These are phyloP conservation scores for Drosophila stalkeri DNA, from an alignment of 2,888 invertebrate genomes.

Conservation along the genomic window DNA sequence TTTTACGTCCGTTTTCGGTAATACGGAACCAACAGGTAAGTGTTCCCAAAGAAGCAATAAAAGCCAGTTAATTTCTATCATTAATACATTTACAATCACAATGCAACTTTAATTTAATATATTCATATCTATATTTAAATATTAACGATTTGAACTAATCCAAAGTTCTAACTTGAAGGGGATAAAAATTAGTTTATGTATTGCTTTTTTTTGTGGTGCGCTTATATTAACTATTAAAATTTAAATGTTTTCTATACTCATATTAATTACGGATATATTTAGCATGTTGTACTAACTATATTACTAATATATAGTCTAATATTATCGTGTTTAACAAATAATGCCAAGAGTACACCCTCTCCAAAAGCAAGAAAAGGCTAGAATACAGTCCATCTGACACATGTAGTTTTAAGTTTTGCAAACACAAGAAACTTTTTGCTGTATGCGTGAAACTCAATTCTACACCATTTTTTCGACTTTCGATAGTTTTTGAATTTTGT, in stretches of 20 bases:
- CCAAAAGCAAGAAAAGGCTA: slow-evolving; percentile 13
- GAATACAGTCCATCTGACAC: slow-evolving; percentile 9
- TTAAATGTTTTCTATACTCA: slow-evolving; percentile 5
- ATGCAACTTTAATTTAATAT: slow-evolving; percentile 36
- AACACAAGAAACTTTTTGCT: slow-evolving; percentile 21
- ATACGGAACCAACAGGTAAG: slow-evolving; percentile 89
- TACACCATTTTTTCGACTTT: slow-evolving; percentile 3
- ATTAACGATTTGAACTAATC: slow-evolving; percentile 25
- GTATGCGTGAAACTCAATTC: slow-evolving; percentile 52
- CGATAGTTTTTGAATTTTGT: slow-evolving; percentile 28
- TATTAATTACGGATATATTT: slow-evolving; percentile 35
- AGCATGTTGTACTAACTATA: slow-evolving; percentile 54
- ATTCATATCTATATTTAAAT: not conserved
- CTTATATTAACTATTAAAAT: slow-evolving; percentile 10
- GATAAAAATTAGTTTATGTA: slow-evolving; percentile 13
- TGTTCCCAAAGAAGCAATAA: slow-evolving; percentile 74
- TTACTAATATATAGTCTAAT: slow-evolving; percentile 11
- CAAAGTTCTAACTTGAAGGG: slow-evolving; percentile 20
- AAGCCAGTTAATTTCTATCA: slow-evolving; percentile 34
- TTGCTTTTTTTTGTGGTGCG: slow-evolving; percentile 21
- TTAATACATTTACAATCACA: slow-evolving; percentile 45
- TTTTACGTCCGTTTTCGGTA: slow-evolving; percentile 95
- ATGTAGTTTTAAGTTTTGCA: slow-evolving; percentile 11
- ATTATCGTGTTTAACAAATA: slow-evolving; percentile 6
- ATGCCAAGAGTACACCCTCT: slow-evolving; percentile 11